Percentiles rank a stretch among this genome's conserved stretches.
Conservation (phyloP, 1,140 invertebrate genomes). For the Drosophila mojavensis region DNA sequence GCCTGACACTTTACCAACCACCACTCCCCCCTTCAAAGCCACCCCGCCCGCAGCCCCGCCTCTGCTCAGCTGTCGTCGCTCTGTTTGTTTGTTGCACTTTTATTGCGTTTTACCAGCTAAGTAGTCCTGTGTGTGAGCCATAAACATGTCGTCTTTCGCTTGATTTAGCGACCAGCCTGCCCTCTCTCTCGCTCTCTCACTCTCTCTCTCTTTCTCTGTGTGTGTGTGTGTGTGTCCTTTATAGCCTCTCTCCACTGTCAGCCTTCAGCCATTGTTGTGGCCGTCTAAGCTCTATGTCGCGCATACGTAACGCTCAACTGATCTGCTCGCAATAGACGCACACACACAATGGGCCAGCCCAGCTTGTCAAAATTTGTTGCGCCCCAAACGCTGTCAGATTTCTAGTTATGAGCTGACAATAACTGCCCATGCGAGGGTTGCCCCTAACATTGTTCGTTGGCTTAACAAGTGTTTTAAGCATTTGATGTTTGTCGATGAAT, state of each 20-base stretch:
- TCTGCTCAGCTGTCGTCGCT: constrained; percentile 51
- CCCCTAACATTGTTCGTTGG: neutral
- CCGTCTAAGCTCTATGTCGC: constrained; percentile 62
- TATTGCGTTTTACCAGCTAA: constrained; percentile 75
- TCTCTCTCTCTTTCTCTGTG: no score
- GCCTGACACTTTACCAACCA: constrained; percentile 38
- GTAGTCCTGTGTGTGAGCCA: constrained; percentile 73
- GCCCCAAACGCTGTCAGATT: constrained; percentile 24
- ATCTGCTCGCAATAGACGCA: constrained; percentile 36
- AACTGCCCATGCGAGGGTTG: constrained; percentile 1
- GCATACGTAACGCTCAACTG: constrained; percentile 63
- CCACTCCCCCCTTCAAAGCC: neutral
- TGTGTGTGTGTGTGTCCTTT: neutral
- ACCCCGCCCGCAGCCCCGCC: no score
- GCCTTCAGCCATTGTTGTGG: constrained; percentile 31
- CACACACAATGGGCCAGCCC: constrained; percentile 56
- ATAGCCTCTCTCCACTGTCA: neutral
- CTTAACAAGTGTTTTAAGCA: neutral
- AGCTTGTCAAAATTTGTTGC: constrained; percentile 29
- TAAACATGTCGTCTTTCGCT: constrained; percentile 84
- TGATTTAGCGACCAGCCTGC: constrained; percentile 69
- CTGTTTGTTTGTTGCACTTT: constrained; percentile 82
- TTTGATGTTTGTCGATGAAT: no score
- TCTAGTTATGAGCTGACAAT: constrained; percentile 19
- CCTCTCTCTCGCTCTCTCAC: neutral